Evolutionary conservation across 2,797 vertebrate species (phyloP), one percentile per base, ranked within the genome.

Genomic region (Pelodytes ibericus): DNA sequence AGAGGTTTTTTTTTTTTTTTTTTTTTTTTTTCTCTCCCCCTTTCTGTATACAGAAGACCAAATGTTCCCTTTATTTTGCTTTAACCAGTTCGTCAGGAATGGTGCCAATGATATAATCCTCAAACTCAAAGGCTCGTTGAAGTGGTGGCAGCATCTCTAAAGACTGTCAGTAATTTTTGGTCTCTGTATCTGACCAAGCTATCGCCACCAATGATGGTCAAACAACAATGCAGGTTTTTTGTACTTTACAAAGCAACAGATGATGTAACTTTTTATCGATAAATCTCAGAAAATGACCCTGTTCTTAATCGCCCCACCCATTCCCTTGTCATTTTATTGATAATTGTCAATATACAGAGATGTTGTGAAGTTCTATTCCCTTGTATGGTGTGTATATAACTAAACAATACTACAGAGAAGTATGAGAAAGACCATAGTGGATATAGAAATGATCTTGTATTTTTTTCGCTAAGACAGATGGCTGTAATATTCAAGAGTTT

Each of bases 141-240:
- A 85, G 74, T 86, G 81, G 83, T n/a, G 84, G 82, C 87, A 87
- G 11, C 11, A 36, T 36, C 11, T 80, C 80, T 88, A 86, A 84
- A 90, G 89, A 90, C 91, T 88, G 89, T 84, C 83, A 89, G 77
- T 85, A 88, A 77, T 88, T 89, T n/a, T 91, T 89, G 88, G 88
- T 91, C 90, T 90, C 82, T 84, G 85, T 90, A 90, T 83, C 82
- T 85, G 91, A 90, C 89, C 88, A 88, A 89, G 88, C 85, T 81
- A 88, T 6, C 84, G 84, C 91, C 91, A 92, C 91, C 91, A 93
- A 90, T 90, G 91, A 85, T 85, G 87, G 87, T 89, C 90, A 91
- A 89, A 90, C 85, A 89, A 90, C 85, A 87, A 81, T 88, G 90
- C 90, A 91, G 90, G 89, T 87, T 91, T 93, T 72, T 93, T 93